Conservation (phyloP, 2,113 vertebrate species). For the Hypocryptadius cinnamomeus region DNA sequence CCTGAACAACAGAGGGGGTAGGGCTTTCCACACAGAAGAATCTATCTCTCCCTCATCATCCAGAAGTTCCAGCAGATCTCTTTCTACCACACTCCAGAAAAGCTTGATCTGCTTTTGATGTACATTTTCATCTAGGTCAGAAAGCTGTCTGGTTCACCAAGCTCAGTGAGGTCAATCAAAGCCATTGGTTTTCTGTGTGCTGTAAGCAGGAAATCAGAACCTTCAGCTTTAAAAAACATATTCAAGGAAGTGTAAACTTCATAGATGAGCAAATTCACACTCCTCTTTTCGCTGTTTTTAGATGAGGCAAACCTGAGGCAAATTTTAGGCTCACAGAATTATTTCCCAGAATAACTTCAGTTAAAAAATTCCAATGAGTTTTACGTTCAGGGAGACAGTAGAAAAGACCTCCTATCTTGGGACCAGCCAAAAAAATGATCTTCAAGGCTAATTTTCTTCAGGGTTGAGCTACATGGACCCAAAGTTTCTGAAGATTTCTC, state of each 20-base stretch:
- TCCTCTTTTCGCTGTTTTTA: background rate
- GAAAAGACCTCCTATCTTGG: background rate
- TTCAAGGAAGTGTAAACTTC: background rate
- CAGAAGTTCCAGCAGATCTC: background rate
- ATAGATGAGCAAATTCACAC: background rate
- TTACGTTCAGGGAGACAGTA: background rate
- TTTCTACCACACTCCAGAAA: background rate
- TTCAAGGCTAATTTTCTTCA: background rate
- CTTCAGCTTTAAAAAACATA: background rate
- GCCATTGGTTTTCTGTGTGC: background rate
- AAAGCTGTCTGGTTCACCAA: background rate
- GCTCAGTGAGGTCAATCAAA: background rate
- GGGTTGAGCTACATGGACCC: background rate
- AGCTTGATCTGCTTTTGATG: background rate
- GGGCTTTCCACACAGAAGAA: background rate
- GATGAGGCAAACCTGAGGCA: background rate
- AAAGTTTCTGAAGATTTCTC: background rate
- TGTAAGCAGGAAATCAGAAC: background rate
- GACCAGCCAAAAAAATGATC: background rate
- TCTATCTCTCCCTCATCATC: background rate
- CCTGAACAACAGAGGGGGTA: rapidly evolving
- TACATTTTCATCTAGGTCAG: background rate
- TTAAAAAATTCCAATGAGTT: background rate
- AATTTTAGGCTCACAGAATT: background rate
- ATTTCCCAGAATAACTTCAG: background rate